phyloP scores from a whole-genome alignment of 2,888 invertebrate species.

The Andrena chrysosceles region DNA sequence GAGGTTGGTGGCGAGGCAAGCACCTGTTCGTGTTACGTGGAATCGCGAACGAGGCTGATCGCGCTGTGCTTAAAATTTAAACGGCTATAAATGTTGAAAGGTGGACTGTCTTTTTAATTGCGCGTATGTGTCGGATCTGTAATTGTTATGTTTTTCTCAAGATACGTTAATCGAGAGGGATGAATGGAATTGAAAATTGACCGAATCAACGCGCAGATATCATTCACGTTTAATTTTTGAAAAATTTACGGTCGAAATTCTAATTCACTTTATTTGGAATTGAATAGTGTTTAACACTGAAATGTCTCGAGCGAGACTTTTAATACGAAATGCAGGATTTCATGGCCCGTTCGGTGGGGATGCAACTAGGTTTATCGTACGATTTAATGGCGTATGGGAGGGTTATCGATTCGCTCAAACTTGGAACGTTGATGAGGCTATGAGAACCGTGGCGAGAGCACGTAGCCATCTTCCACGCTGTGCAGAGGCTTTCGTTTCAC shows the following conservation, averaged over 20 bases:
- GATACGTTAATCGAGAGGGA: neutral
- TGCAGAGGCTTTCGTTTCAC: conserved; percentile 59
- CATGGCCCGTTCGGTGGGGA: neutral
- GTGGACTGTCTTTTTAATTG: too few relatives aligned
- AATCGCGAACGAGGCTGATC: conserved; percentile 24
- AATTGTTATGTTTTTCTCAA: too few relatives aligned
- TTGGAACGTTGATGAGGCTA: conserved; percentile 33
- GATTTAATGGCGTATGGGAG: conserved; percentile 64
- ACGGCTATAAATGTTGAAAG: too few relatives aligned
- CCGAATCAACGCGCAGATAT: too few relatives aligned
- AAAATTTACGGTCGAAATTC: too few relatives aligned
- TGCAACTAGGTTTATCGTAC: conserved; percentile 53
- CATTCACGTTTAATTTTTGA: too few relatives aligned
- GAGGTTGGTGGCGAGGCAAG: conserved; percentile 39
- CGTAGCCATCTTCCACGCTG: conserved; percentile 48
- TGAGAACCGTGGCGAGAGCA: conserved; percentile 32
- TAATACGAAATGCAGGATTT: neutral
- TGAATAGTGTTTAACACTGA: too few relatives aligned
- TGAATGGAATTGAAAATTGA: too few relatives aligned
- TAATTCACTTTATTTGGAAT: too few relatives aligned
- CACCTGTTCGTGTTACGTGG: neutral
- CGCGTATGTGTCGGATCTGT: too few relatives aligned
- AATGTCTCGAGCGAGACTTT: too few relatives aligned
- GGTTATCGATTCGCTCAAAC: conserved; percentile 64
- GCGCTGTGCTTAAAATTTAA: neutral